Percentiles rank a stretch among this genome's conserved stretches.
Evolutionary conservation across 2,888 invertebrate genomes (phyloP).

Genomic region (Salpingus planirostris): DNA sequence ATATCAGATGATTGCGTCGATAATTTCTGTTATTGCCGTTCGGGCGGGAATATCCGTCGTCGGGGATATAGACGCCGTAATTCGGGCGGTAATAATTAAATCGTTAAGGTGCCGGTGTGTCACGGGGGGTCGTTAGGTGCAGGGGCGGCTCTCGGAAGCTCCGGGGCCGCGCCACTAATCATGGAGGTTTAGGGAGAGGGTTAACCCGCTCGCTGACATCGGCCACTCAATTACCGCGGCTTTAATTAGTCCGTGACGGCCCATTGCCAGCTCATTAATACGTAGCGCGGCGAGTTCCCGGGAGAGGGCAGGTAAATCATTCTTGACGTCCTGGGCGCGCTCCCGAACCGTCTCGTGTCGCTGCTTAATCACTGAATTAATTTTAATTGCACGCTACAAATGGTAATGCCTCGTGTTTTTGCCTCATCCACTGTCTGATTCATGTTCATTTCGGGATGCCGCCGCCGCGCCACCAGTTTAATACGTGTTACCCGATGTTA

Average conservation of each 20-base stretch:
- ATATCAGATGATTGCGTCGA: too few relatives aligned
- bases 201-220: conserved; percentile 39
- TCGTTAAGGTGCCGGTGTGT: too few relatives aligned
- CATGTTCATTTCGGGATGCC: conserved; percentile 17
- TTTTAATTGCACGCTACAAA: conserved; percentile 34
- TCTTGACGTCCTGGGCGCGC: conserved; percentile 27
- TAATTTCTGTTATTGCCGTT: too few relatives aligned
- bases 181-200: conserved; percentile 33
- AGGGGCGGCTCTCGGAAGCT: too few relatives aligned
- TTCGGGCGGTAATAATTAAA: too few relatives aligned
- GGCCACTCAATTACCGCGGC: conserved; percentile 41
- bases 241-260: conserved; percentile 42
- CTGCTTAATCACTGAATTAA: conserved; percentile 37
- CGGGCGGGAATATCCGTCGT: too few relatives aligned
- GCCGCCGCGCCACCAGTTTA: conserved; percentile 3
- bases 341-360: conserved; percentile 29
- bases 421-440: conserved; percentile 19
- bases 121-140: too few relatives aligned
- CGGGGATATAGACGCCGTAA: too few relatives aligned
- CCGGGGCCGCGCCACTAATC: conserved; percentile 29
- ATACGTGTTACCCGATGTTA: conserved; percentile 3
- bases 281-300: conserved; percentile 26
- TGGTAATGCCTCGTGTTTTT: conserved; percentile 29
- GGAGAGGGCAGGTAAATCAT: conserved; percentile 39
- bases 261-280: conserved; percentile 42